Evolutionary conservation across 2,797 vertebrate species (phyloP), one percentile per base, ranked within the genome.

Genomic region (Danio aesculapii): DNA sequence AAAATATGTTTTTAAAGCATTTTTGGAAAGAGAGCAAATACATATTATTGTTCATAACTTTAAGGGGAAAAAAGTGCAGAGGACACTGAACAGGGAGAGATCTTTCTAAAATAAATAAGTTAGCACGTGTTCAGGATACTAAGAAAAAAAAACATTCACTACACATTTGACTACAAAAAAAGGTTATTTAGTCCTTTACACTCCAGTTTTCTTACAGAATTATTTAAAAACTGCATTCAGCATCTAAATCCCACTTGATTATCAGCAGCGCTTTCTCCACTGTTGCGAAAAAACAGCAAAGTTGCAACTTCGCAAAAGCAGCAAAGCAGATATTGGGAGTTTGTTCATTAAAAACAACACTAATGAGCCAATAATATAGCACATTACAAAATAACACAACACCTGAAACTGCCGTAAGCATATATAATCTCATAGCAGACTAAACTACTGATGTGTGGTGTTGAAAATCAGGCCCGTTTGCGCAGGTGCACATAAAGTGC

Each of bases 401-500:
- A 21, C 4, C 43, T 21, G 44, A 77, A 13, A 46, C 1, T 41
- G 59, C 53, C 30, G 17, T 59, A 10, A 63, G 46, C 16, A 75
- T 52, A 14, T 63, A 75, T 19, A 19, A 41, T 57, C 44, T 17
- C 6, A 17, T 5, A 59, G 64, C 43, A 57, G 17, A 39, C 17
- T 47, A 17, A 6, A 46, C 50, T 12, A 16, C 14, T 7, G 44
- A 11, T 52, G 66, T 4, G 3, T n/a, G 16, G 21, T n/a, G n/a
- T 14, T 44, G 17, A 44, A 58, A 44, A 21, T 71, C 59, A 44
- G 80, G 96, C 91, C 58, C 93, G 94, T 88, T 97, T 98, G 81
- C 95, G 93, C 83, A 97, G 89, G 86, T 97, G 96, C 86, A 95
- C 92, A 61, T 98, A 97, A 16, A 97, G 85, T 43, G 95, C 47